Conservation (phyloP, 92 coral and sea anemone genomes). For the Muricea muricata region DNA sequence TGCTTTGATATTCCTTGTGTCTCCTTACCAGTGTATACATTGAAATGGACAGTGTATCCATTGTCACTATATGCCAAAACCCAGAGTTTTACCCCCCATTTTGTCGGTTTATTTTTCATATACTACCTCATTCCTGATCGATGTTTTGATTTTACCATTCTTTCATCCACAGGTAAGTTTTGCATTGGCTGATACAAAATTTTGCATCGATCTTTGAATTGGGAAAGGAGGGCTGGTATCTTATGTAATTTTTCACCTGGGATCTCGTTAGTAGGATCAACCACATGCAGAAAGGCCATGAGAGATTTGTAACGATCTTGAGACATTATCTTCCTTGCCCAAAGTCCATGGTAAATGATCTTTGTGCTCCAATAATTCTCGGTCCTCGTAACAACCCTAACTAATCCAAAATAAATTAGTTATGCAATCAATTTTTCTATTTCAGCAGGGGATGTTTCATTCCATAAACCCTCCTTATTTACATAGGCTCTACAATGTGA, state of each 20-base stretch:
- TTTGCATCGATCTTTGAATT: slow-evolving; percentile 63
- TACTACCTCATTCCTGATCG: slow-evolving; percentile 70
- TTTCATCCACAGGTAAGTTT: slow-evolving; percentile 70
- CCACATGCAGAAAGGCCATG: slow-evolving; percentile 73
- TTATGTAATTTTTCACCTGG: slow-evolving; percentile 63
- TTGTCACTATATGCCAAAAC: slow-evolving; percentile 60
- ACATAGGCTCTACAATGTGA: slow-evolving; percentile 46
- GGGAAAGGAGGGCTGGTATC: slow-evolving; percentile 52
- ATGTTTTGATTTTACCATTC: slow-evolving; percentile 71
- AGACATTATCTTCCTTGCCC: slow-evolving; percentile 68
- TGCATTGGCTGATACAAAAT: slow-evolving; percentile 70
- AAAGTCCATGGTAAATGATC: slow-evolving; percentile 74
- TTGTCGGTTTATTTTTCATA: slow-evolving; percentile 59
- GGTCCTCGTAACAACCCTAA: slow-evolving; percentile 27
- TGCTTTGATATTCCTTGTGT: slow-evolving; percentile 55
- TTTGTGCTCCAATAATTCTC: slow-evolving; percentile 79
- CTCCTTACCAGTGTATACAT: slow-evolving; percentile 60
- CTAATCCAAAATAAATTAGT: slow-evolving; percentile 73
- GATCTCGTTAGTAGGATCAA: slow-evolving; percentile 62
- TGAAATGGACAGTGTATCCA: slow-evolving; percentile 73
- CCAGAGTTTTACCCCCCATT: slow-evolving; percentile 64
- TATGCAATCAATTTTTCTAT: slow-evolving; percentile 61
- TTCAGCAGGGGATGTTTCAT: slow-evolving; percentile 64
- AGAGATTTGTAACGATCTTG: slow-evolving; percentile 56
- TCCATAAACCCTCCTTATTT: slow-evolving; percentile 74